Conservation (phyloP, 1,140 invertebrate genomes). For the Aphaenogaster floridana region DNA sequence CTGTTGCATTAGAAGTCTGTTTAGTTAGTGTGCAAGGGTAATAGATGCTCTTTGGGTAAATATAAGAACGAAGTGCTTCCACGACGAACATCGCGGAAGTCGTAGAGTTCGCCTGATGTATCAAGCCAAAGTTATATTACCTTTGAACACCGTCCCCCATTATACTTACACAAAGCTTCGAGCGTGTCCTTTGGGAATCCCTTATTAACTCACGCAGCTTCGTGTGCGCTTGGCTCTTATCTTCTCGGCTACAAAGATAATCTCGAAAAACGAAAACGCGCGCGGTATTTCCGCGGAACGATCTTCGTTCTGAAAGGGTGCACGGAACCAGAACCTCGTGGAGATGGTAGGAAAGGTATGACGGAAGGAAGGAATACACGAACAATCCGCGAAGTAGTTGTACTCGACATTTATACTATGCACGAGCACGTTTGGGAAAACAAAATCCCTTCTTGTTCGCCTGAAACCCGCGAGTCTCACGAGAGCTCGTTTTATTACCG, state of each 20-base stretch:
- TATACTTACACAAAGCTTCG: conserved; percentile 27
- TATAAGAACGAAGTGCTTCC: background rate
- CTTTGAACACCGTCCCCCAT: background rate
- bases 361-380: background rate
- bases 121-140: conserved; percentile 3
- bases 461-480: background rate
- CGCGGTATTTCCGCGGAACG: background rate
- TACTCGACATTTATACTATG: background rate
- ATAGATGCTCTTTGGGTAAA: background rate
- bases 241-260: conserved; percentile 20
- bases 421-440: conserved; percentile 14
- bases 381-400: conserved; percentile 12
- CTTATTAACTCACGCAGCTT: conserved; percentile 45
- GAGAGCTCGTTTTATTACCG: conserved; percentile 18
- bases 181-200: conserved; percentile 30
- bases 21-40: background rate
- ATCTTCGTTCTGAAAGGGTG: background rate
- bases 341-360: conserved; percentile 10
- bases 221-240: conserved; percentile 9
- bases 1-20: background rate
- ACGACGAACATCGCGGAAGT: background rate
- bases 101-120: background rate
- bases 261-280: conserved; percentile 34
- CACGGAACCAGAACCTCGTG: background rate
- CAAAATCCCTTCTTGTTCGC: background rate